A percentile compares a stretch with the other conserved stretches of the same genome.
Evolutionary conservation across 2,113 vertebrate species (phyloP).

Genomic region (Penelope pileata): DNA sequence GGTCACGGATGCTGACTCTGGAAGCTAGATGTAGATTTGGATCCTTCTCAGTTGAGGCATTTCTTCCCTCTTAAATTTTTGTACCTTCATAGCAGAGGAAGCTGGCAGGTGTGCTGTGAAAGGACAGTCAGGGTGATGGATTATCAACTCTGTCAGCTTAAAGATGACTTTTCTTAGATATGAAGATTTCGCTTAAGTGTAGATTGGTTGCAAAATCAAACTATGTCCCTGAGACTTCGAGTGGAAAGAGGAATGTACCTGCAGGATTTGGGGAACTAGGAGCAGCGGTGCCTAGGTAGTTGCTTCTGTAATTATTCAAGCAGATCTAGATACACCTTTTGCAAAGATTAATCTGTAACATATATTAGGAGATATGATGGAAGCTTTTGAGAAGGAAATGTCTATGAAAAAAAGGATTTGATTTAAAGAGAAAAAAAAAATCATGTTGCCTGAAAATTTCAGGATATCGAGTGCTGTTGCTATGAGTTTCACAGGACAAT

Average conservation of each 20-base stretch:
- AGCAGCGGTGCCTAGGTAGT: background rate
- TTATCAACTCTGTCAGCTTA: background rate
- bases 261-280: background rate
- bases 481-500: background rate
- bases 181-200: background rate
- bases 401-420: rapidly evolving
- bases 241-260: background rate
- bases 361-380: rapidly evolving
- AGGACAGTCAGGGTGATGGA: background rate
- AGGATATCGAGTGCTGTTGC: background rate
- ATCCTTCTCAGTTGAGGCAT: background rate
- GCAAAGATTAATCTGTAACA: rapidly evolving
- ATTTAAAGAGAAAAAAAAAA: background rate
- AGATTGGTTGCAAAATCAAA: background rate
- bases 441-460: background rate
- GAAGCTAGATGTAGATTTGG: background rate
- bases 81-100: background rate
- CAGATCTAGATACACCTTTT: background rate
- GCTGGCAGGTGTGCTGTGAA: background rate
- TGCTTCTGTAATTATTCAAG: background rate
- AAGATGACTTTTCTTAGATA: background rate
- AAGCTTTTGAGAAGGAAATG: background rate
- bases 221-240: background rate
- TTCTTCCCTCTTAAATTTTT: background rate
- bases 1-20: background rate